phyloP scores from a whole-genome alignment of 2,113 vertebrate genomes.

The Pardalotus punctatus region DNA sequence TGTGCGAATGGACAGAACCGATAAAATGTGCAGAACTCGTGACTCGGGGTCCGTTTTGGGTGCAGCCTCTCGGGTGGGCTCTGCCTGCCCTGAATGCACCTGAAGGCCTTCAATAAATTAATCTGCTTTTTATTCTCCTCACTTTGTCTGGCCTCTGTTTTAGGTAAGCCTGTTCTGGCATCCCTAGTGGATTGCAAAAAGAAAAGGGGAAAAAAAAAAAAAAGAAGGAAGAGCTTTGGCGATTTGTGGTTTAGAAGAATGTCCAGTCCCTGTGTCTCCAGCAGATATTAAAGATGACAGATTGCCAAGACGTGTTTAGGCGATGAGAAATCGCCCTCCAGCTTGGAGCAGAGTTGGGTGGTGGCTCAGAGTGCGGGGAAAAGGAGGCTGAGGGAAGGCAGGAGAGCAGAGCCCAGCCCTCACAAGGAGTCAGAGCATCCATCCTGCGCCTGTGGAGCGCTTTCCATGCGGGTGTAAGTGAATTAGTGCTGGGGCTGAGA shows the following conservation, averaged over 20 bases:
- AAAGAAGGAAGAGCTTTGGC: constrained; percentile 32
- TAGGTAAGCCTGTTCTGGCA: too few relatives aligned
- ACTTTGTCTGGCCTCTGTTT: too few relatives aligned
- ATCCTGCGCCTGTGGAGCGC: neutral
- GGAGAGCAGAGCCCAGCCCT: neutral
- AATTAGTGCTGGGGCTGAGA: constrained; percentile 20
- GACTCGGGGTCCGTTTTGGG: too few relatives aligned
- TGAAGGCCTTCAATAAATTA: too few relatives aligned
- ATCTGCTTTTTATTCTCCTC: too few relatives aligned
- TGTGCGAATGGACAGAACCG: too few relatives aligned
- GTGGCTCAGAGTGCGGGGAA: neutral
- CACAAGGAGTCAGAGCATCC: neutral
- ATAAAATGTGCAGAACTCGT: too few relatives aligned
- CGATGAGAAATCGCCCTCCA: neutral
- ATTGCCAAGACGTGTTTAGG: neutral
- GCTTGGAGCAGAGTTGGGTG: neutral
- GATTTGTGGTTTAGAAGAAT: constrained; percentile 57
- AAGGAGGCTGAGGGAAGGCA: neutral
- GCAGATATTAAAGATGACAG: constrained; percentile 57
- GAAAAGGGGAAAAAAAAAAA: neutral
- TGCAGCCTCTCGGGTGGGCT: too few relatives aligned
- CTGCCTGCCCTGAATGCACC: too few relatives aligned
- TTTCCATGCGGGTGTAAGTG: constrained; percentile 21
- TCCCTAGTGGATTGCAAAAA: neutral
- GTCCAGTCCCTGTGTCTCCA: neutral